Base-by-base conservation (phyloP, 2,888 invertebrate species). In the Hypercompe scribonia region DNA sequence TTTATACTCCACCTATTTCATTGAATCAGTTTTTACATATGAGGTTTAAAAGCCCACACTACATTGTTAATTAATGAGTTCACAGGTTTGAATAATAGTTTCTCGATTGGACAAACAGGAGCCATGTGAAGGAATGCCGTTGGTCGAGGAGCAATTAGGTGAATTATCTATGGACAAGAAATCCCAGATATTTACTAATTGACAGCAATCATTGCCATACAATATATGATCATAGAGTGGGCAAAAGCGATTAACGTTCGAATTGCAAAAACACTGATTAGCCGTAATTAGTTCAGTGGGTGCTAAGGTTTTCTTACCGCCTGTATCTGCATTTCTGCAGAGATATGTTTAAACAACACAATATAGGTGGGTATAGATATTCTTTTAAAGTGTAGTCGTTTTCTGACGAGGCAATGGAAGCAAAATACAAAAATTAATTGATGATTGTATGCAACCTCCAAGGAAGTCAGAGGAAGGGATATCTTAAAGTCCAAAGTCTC, bases 21-120 rank as follows among this genome's bases (percentile, higher is more conserved):
- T 65, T 65, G 4, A 34, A 15, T 65, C 7, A 28, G 3, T 33
- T 65, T 65, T 65, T 39, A 34, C 13, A 4, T 15, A 13, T 58
- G 61, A 5, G 61, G 18, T 7, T 61, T 31, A 61, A 31, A 31
- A 61, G 28, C 7, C 15, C 28, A 61, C 61, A 31, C 31, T 31
- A 28, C 3, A 50, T n/a, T 65, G 11, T 33, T 67, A 64, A 72
- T 72, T 15, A 63, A 33, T 28, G 28, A 46, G n/a, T 61, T 61
- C 10, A n/a, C 46, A 68, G 34, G 61, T 68, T 67, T 28, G 1
- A 58, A 63, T 61, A 61, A 31, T 58, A 63, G 58, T 33, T 61
- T 72, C 11, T 28, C 63, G 4, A 67, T 72, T 68, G 50, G 8
- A 50, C 18, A n/a, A 72, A 63, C 65, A 63, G 24, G 11, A 63